Conservation (phyloP, 2,888 invertebrate genomes). For the Drosophila rellima region DNA sequence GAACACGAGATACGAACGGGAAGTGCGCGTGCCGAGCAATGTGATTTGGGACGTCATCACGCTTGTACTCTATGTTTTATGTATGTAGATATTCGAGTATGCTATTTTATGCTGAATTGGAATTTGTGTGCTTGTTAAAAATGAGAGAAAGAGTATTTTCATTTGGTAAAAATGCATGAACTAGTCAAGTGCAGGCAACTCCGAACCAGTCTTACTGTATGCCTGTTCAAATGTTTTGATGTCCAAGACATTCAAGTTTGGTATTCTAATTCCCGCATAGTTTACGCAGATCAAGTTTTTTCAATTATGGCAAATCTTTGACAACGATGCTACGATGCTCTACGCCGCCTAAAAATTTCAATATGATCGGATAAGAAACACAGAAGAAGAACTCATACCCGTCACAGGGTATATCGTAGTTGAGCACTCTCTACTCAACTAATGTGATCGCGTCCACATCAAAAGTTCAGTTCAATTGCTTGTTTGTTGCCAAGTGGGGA, state of each 20-base stretch:
- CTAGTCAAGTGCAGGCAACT: not conserved
- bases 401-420: not conserved
- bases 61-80: slow-evolving; percentile 7
- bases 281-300: not conserved
- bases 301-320: not conserved
- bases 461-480: slow-evolving; percentile 12
- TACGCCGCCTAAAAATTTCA: not conserved
- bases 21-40: slow-evolving; percentile 60
- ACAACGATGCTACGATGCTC: too few species aligned
- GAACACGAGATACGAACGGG: slow-evolving; percentile 9
- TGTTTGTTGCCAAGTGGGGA: slow-evolving; percentile 68
- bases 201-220: not conserved
- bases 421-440: not conserved
- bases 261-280: not conserved
- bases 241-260: not conserved
- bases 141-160: not conserved
- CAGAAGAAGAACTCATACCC: not conserved
- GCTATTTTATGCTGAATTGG: slow-evolving; percentile 34
- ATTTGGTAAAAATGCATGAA: not conserved
- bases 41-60: slow-evolving; percentile 56
- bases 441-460: slow-evolving; percentile 4
- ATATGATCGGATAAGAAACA: not conserved
- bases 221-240: not conserved
- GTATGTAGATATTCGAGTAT: not conserved
- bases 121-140: not conserved